phyloP scores from a whole-genome alignment of 2,888 invertebrate genomes.

The Diloba caeruleocephala region DNA sequence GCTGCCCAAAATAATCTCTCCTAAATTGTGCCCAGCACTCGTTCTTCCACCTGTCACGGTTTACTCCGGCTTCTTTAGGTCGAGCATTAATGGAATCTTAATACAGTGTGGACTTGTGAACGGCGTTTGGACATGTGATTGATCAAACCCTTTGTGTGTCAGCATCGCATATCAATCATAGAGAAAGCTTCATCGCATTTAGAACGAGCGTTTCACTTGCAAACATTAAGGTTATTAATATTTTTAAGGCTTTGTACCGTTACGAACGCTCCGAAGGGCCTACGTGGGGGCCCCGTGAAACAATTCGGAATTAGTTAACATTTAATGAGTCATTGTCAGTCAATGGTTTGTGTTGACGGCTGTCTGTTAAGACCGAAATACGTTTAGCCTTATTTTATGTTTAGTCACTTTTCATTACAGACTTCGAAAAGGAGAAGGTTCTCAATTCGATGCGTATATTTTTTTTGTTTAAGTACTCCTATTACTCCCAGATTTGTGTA shows the following conservation, averaged over 20 bases:
- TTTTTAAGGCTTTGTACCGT: constrained; percentile 27
- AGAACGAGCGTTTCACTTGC: constrained; percentile 18
- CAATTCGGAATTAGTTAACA: constrained; percentile 34
- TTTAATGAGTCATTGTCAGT: constrained; percentile 37
- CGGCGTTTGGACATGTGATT: neutral
- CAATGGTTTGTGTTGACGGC: constrained; percentile 2
- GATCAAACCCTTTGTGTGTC: constrained; percentile 3
- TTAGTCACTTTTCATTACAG: no score
- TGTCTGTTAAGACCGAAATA: no score
- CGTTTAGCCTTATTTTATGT: no score
- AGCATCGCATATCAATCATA: constrained; percentile 7
- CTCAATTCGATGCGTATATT: no score
- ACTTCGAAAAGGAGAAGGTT: no score
- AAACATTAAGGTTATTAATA: constrained; percentile 32
- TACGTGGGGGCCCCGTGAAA: constrained; percentile 7
- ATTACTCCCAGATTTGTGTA: no score
- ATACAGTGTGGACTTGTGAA: neutral
- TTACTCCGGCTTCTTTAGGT: no score
- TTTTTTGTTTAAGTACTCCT: no score
- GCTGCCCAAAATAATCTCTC: no score
- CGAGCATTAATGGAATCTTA: no score
- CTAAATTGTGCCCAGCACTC: no score
- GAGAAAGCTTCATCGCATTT: constrained; percentile 28
- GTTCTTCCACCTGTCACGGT: no score
- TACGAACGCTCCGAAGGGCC: constrained; percentile 13